Percentiles rank a stretch among this genome's conserved stretches.
Evolutionary conservation across 2,113 vertebrate species (phyloP).

Genomic region (Pongo pygmaeus): DNA sequence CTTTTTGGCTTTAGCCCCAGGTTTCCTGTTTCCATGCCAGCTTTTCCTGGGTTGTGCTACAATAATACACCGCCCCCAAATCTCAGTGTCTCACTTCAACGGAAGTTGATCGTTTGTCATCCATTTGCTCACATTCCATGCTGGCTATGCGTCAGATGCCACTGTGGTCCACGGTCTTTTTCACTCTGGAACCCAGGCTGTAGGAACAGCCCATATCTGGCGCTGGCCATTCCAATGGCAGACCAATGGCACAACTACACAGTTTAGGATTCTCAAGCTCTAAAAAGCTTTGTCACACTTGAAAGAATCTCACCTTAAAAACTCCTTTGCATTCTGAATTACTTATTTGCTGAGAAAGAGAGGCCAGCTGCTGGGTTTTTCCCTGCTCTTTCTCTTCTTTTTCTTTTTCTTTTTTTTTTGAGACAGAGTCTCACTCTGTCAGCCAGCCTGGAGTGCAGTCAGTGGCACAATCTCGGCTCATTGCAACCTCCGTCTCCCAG

Average conservation of each 20-base stretch:
- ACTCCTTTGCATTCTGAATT: neutral
- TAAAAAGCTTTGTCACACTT: no score
- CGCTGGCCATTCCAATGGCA: no score
- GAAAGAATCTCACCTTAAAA: neutral
- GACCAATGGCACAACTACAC: rapidly evolving
- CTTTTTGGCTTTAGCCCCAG: no score
- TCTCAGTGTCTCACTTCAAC: neutral
- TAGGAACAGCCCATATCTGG: neutral
- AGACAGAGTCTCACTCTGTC: rapidly evolving
- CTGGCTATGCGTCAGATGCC: neutral
- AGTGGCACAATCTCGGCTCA: no score
- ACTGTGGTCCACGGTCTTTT: neutral
- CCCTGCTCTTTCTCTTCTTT: neutral
- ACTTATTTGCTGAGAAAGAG: neutral
- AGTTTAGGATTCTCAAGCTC: neutral
- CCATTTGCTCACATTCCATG: neutral
- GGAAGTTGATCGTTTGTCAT: rapidly evolving
- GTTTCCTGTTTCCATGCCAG: neutral
- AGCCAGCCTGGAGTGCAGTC: no score
- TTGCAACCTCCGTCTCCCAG: no score
- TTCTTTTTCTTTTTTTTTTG: no score
- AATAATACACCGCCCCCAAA: no score
- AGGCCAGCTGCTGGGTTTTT: neutral
- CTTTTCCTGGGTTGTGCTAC: no score
- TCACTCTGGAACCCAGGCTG: neutral